Conservation (phyloP, 37 sponge, comb jelly and placozoan species). For the Hormiphora californensis region DNA sequence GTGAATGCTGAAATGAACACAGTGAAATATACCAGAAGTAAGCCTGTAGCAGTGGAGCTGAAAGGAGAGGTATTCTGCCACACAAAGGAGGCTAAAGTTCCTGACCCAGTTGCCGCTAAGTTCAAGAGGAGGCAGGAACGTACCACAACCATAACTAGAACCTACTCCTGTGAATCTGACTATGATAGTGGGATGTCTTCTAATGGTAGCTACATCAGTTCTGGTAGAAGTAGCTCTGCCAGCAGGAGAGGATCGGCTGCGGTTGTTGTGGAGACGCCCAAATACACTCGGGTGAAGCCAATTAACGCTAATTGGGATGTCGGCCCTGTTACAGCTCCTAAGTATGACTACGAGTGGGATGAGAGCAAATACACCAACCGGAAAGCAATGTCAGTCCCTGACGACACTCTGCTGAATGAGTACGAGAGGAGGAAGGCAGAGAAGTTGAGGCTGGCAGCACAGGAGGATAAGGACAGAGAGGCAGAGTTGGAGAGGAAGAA, state of each 20-base stretch:
- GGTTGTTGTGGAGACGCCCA: too few species aligned
- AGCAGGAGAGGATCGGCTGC: too few species aligned
- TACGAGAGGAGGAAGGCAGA: conserved; percentile 22
- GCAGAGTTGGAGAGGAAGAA: neutral
- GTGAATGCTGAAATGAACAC: neutral
- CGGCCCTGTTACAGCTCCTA: neutral
- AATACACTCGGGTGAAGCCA: conserved; percentile 4
- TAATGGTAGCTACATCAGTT: too few species aligned
- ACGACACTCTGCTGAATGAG: neutral
- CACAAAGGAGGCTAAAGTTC: neutral
- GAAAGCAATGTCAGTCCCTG: neutral
- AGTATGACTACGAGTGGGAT: neutral
- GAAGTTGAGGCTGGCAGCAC: neutral
- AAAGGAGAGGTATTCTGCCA: neutral
- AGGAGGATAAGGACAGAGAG: neutral
- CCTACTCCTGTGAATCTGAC: too few species aligned
- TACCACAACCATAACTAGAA: neutral
- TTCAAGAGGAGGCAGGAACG: neutral
- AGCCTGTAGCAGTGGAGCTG: neutral
- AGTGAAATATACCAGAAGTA: neutral
- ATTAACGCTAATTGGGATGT: neutral
- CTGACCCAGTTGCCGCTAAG: neutral
- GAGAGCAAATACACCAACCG: neutral
- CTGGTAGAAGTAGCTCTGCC: too few species aligned
- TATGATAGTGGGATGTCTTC: too few species aligned